A percentile compares a stretch with the other conserved stretches of the same genome.
Conservation (phyloP, 2,888 invertebrate species). For the Plagodis pulveraria region DNA sequence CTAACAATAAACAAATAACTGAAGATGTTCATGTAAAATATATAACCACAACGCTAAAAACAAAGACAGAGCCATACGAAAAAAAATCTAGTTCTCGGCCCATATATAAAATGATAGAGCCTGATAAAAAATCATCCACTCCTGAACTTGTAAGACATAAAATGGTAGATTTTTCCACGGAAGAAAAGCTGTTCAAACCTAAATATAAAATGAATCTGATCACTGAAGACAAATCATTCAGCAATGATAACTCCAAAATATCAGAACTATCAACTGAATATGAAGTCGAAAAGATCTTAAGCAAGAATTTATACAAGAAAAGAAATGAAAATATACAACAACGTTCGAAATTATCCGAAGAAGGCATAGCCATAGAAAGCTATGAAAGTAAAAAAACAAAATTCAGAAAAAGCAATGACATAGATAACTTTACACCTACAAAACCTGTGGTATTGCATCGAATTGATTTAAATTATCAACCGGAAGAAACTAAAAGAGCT, state of each 20-base stretch:
- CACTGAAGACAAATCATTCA: not conserved
- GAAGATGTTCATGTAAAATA: not conserved
- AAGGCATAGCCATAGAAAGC: conserved; percentile 26
- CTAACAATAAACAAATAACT: not conserved
- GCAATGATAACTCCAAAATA: not conserved
- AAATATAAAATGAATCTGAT: not conserved
- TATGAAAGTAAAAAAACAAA: conserved; percentile 9
- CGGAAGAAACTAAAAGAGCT: not conserved
- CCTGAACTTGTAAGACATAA: not conserved
- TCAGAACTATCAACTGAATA: not conserved
- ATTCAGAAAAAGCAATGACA: conserved; percentile 12
- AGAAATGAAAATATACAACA: not conserved
- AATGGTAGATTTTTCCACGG: not conserved
- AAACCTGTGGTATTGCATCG: not conserved
- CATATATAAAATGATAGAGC: not conserved
- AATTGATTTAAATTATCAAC: conserved; percentile 5
- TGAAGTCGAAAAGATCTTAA: not conserved
- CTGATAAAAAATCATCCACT: not conserved
- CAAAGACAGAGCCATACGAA: not conserved
- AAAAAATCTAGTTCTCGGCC: not conserved
- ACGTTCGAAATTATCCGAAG: conserved; percentile 6
- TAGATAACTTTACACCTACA: not conserved
- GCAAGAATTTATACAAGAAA: not conserved
- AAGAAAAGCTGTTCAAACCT: not conserved
- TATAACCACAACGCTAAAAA: not conserved